Conservation (phyloP, 2,888 invertebrate species). For the Anorthoa munda region DNA sequence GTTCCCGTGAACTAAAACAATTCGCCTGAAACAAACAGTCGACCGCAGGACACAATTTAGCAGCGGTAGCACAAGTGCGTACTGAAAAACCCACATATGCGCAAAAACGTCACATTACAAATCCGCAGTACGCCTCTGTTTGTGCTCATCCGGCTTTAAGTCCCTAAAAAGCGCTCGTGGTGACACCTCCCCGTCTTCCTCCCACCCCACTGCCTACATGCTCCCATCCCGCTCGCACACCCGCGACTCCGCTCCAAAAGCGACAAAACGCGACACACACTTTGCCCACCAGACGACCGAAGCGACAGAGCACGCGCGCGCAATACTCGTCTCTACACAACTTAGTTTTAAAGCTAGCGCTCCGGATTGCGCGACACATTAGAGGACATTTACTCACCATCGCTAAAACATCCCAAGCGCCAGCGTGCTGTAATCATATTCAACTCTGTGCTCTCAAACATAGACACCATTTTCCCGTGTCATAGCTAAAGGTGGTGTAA, state of each 20-base stretch:
- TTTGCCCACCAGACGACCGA: conserved; percentile 78
- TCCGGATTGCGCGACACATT: conserved; percentile 89
- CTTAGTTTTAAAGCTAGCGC: conserved; percentile 82
- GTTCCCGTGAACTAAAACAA: conserved; percentile 52
- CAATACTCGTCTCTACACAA: conserved; percentile 81
- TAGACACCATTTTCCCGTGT: conserved; percentile 65
- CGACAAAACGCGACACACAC: conserved; percentile 88
- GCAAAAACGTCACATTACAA: conserved; percentile 83
- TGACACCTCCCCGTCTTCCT: conserved; percentile 89
- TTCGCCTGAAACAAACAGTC: conserved; percentile 52
- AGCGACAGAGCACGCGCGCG: conserved; percentile 77
- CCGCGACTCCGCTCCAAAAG: conserved; percentile 78
- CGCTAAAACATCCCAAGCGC: conserved; percentile 74
- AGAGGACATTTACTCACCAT: conserved; percentile 83
- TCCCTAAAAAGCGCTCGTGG: conserved; percentile 88
- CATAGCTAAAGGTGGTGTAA: conserved; percentile 81
- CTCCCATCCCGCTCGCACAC: conserved; percentile 84
- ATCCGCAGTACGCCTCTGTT: conserved; percentile 81
- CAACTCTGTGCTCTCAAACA: conserved; percentile 45
- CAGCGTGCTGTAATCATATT: conserved; percentile 53
- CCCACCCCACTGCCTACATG: conserved; percentile 77
- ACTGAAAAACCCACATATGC: conserved; percentile 81
- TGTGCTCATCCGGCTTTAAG: conserved; percentile 83
- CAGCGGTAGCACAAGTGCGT: conserved; percentile 71
- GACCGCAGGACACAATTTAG: conserved; percentile 55